Evolutionary conservation across 2,888 invertebrate species (phyloP).

Genomic region (Drosophila antonietae): DNA sequence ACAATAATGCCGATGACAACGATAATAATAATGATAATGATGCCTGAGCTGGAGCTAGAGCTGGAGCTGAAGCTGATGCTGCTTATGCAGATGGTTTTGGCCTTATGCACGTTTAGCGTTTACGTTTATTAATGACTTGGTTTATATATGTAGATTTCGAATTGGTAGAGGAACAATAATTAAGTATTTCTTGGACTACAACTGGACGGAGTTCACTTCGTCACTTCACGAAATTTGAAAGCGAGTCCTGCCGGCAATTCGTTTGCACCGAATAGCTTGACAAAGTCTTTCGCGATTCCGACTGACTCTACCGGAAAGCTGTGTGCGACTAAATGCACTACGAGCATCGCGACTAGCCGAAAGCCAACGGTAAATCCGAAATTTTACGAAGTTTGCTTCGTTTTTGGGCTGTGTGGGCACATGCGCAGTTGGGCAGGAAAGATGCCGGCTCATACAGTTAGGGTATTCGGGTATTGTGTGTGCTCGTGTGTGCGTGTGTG

Average conservation of each 20-base stretch:
- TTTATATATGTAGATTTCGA: conserved; percentile 5
- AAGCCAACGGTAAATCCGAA: conserved; percentile 12
- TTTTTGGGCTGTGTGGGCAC: conserved; percentile 61
- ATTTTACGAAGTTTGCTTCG: conserved; percentile 31
- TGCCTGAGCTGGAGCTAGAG: too few relatives aligned
- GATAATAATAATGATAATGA: conserved; percentile 1
- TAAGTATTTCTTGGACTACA: conserved; percentile 11
- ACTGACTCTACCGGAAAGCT: conserved; percentile 53
- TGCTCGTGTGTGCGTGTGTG: too few relatives aligned
- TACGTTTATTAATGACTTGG: conserved; percentile 2
- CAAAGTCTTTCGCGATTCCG: conserved; percentile 42
- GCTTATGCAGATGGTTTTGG: background rate
- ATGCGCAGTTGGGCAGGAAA: conserved; percentile 52
- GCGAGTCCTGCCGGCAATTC: conserved; percentile 20
- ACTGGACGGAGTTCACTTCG: conserved; percentile 57
- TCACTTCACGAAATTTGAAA: conserved; percentile 25
- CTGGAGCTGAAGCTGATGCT: background rate
- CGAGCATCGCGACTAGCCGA: conserved; percentile 1
- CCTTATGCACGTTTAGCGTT: background rate
- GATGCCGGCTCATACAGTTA: conserved; percentile 39
- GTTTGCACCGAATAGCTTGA: background rate
- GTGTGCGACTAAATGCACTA: conserved; percentile 54
- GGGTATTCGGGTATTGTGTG: background rate
- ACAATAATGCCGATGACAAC: conserved; percentile 22
- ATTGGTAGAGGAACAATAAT: conserved; percentile 27